Percentiles rank a stretch among this genome's conserved stretches.
These are phyloP conservation scores for Pammene fasciana DNA, from an alignment of 2,888 invertebrate species.

Conservation along the genomic window DNA sequence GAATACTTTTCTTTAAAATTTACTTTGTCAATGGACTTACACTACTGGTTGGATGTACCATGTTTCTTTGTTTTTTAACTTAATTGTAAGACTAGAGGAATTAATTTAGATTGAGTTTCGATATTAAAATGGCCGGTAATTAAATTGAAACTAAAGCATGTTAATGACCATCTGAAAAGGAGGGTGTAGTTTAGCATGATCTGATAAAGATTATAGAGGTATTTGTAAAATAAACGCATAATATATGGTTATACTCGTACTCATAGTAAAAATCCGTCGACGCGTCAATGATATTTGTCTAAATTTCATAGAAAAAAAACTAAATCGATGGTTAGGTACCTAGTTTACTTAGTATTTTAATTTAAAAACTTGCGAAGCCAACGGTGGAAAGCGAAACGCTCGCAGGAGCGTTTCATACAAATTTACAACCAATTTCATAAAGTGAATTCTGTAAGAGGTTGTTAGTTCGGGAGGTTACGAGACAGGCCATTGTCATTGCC, in stretches of 20 bases:
- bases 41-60: background rate
- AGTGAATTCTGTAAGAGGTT: conserved; percentile 34
- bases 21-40: background rate
- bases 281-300: too few relatives aligned
- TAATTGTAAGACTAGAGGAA: background rate
- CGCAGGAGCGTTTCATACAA: conserved; percentile 31
- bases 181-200: conserved; percentile 4
- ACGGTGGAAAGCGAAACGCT: conserved; percentile 19
- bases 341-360: background rate
- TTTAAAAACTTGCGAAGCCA: conserved; percentile 13
- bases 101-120: background rate
- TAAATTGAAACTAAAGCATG: background rate
- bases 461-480: conserved; percentile 33
- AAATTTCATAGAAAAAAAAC: too few relatives aligned
- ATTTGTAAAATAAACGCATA: background rate
- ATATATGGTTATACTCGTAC: too few relatives aligned
- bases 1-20: background rate
- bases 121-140: background rate
- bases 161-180: conserved; percentile 5
- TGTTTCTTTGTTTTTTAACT: background rate
- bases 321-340: too few relatives aligned
- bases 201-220: conserved; percentile 2
- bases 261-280: too few relatives aligned
- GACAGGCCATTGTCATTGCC: conserved; percentile 38
- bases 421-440: conserved; percentile 41